A percentile compares a stretch with the other conserved stretches of the same genome.
Conservation (phyloP, 2,888 invertebrate species). For the Coenonympha glycerion region DNA sequence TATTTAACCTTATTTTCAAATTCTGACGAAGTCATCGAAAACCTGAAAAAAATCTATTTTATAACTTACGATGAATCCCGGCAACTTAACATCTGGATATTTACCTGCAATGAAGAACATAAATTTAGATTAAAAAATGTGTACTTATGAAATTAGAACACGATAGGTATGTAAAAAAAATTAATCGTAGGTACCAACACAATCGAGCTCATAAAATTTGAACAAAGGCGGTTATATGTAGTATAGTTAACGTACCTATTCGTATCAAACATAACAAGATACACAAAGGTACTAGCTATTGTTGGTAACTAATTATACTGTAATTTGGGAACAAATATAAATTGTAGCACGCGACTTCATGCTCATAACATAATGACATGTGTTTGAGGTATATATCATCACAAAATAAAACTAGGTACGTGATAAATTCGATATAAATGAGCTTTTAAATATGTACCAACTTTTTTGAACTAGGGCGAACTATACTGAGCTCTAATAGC, state of each 20-base stretch:
- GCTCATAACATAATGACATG: too few relatives aligned
- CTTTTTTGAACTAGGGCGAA: neutral
- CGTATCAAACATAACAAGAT: too few relatives aligned
- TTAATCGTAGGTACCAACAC: too few relatives aligned
- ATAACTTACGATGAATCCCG: neutral
- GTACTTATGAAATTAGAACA: neutral
- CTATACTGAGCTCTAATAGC: neutral
- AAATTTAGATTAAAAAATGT: neutral
- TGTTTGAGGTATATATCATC: too few relatives aligned
- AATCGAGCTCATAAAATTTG: too few relatives aligned
- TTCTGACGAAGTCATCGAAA: too few relatives aligned
- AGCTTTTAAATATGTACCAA: slow-evolving; percentile 20
- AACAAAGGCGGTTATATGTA: too few relatives aligned
- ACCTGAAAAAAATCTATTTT: neutral
- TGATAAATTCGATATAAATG: slow-evolving; percentile 12
- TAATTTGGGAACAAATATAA: slow-evolving; percentile 2
- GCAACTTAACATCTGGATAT: neutral
- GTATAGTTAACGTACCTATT: too few relatives aligned
- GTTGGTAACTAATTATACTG: neutral
- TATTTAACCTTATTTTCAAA: too few relatives aligned
- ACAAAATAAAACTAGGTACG: neutral
- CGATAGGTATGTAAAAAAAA: neutral
- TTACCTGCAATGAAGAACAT: slow-evolving; percentile 8
- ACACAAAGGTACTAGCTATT: neutral
- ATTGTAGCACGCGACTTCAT: slow-evolving; percentile 1